These are phyloP conservation scores for Erythrocebus patas DNA, from an alignment of 2,113 vertebrate genomes.

Conservation along the genomic window DNA sequence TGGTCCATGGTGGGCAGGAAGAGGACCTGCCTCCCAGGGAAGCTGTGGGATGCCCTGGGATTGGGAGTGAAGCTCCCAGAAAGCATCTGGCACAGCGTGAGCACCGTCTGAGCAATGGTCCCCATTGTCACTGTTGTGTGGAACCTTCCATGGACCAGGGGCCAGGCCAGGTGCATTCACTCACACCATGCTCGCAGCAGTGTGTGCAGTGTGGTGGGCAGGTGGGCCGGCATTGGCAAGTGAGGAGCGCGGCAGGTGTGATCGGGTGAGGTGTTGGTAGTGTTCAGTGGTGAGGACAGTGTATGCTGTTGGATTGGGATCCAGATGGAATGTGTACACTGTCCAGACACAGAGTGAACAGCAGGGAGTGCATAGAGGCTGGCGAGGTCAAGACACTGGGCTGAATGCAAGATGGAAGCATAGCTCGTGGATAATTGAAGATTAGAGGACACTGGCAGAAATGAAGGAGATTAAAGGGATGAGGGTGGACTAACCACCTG, in stretches of 20 bases:
- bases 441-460: neutral
- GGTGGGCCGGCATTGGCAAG: neutral
- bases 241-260: fast-evolving
- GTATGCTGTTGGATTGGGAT: neutral
- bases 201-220: neutral
- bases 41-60: neutral
- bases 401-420: neutral
- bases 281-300: too few species aligned
- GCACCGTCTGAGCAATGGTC: neutral
- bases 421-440: neutral
- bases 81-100: neutral
- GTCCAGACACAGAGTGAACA: neutral
- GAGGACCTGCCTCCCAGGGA: neutral
- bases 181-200: fast-evolving
- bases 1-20: neutral
- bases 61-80: neutral
- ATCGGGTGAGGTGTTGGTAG: neutral
- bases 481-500: neutral
- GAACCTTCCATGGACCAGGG: neutral
- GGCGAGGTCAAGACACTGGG: too few species aligned
- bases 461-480: neutral
- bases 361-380: fast-evolving
- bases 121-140: neutral
- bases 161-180: too few species aligned
- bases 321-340: too few species aligned